A percentile compares a stretch with the other conserved stretches of the same genome.
Conservation (phyloP, 2,113 vertebrate genomes). For the Rhinoderma darwinii region DNA sequence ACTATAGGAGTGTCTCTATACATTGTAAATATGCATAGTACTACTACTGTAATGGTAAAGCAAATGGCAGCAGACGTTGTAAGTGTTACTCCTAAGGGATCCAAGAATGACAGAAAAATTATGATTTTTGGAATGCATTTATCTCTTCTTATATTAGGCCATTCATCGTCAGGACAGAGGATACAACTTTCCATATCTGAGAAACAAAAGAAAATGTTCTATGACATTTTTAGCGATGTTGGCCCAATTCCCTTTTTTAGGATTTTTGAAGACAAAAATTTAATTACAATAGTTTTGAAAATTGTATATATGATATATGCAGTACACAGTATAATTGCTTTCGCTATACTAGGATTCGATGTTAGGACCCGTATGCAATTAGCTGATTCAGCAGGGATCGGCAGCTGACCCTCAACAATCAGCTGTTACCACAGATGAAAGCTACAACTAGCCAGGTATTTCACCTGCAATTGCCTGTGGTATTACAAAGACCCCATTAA, state of each 20-base stretch:
- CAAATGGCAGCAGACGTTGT: slow-evolving; percentile 60
- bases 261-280: no score
- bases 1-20: slow-evolving; percentile 64
- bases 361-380: no score
- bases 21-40: slow-evolving; percentile 62
- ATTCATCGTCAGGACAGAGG: slow-evolving; percentile 58
- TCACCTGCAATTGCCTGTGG: no score
- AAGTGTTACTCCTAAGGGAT: slow-evolving; percentile 69
- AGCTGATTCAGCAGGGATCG: no score
- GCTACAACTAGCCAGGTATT: no score
- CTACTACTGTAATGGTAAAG: slow-evolving; percentile 53
- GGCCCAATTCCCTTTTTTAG: neutral
- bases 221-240: neutral
- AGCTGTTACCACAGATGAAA: no score
- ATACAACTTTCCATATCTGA: slow-evolving; percentile 73
- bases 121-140: slow-evolving; percentile 55
- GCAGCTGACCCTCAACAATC: no score
- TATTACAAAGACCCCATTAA: no score
- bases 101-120: slow-evolving; percentile 73
- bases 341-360: no score
- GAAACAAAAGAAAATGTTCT: neutral
- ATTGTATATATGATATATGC: neutral
- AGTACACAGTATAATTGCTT: neutral
- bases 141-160: slow-evolving; percentile 55
- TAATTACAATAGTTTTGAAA: neutral